These are phyloP conservation scores for Rhynchomys soricoides DNA, from an alignment of 2,113 vertebrate species.

Conservation along the genomic window DNA sequence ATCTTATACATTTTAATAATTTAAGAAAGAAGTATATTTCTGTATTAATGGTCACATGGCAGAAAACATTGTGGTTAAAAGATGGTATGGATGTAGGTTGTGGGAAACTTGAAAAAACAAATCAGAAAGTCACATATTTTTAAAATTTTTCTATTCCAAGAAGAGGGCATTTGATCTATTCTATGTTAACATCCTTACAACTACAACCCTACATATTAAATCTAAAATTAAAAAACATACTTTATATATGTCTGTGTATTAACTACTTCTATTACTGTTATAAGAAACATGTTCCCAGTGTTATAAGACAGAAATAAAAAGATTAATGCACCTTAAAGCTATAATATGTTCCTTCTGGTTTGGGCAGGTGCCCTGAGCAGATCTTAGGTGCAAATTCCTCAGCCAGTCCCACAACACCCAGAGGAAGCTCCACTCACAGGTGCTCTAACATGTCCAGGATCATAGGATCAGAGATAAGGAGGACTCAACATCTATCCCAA, in stretches of 20 bases:
- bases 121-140: not conserved
- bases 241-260: not conserved
- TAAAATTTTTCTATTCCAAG: not conserved
- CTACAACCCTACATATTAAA: not conserved
- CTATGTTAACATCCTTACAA: not conserved
- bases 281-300: not conserved
- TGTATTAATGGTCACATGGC: not conserved
- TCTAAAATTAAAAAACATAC: not conserved
- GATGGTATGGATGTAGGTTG: not conserved
- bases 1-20: not conserved
- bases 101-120: not conserved
- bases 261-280: not conserved
- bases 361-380: too few relatives aligned
- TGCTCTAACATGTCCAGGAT: too few relatives aligned
- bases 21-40: constrained; percentile 6
- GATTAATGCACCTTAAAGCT: not conserved
- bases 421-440: too few relatives aligned
- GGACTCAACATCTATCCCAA: too few relatives aligned
- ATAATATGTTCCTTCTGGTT: not conserved
- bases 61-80: not conserved
- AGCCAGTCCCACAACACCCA: too few relatives aligned
- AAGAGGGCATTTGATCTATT: not conserved
- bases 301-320: not conserved
- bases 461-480: too few relatives aligned
- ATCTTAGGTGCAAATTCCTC: too few relatives aligned